These are phyloP conservation scores for Nyleta sp. DNA, from an alignment of 2,888 invertebrate species.

Conservation along the genomic window DNA sequence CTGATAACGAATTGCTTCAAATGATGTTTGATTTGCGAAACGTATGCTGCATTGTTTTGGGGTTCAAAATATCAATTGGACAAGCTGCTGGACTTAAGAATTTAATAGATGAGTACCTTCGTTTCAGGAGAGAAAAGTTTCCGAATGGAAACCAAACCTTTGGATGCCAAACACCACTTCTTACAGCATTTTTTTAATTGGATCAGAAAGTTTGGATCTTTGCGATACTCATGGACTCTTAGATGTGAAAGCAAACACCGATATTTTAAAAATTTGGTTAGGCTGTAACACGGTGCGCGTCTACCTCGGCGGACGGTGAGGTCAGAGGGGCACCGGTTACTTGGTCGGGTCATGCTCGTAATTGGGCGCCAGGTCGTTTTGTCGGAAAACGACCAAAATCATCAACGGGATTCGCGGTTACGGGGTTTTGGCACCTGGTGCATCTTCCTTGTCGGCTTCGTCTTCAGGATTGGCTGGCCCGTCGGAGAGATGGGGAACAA, in stretches of 20 bases:
- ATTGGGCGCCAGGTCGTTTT: too few species aligned
- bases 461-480: too few species aligned
- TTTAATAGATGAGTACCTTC: conserved; percentile 50
- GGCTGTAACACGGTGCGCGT: too few species aligned
- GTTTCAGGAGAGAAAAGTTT: conserved; percentile 49
- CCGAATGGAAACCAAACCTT: conserved; percentile 25
- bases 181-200: conserved; percentile 54
- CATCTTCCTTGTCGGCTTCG: too few species aligned
- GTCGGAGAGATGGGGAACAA: too few species aligned
- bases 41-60: conserved; percentile 51
- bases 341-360: too few species aligned
- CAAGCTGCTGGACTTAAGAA: conserved; percentile 42
- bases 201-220: conserved; percentile 60
- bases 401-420: too few species aligned
- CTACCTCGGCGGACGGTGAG: too few species aligned
- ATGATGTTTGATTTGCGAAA: conserved; percentile 57
- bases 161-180: conserved; percentile 66
- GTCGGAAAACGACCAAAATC: too few species aligned
- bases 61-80: conserved; percentile 45
- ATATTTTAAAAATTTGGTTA: conserved; percentile 64
- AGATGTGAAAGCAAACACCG: conserved; percentile 68
- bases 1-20: conserved; percentile 56
- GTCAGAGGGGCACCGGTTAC: too few species aligned
- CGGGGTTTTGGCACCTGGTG: too few species aligned
- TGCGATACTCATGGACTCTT: conserved; percentile 61